Evolutionary conservation across 2,888 invertebrate genomes (phyloP), one percentile per base, ranked within the genome.

Genomic region (Ethmia dodecea): DNA sequence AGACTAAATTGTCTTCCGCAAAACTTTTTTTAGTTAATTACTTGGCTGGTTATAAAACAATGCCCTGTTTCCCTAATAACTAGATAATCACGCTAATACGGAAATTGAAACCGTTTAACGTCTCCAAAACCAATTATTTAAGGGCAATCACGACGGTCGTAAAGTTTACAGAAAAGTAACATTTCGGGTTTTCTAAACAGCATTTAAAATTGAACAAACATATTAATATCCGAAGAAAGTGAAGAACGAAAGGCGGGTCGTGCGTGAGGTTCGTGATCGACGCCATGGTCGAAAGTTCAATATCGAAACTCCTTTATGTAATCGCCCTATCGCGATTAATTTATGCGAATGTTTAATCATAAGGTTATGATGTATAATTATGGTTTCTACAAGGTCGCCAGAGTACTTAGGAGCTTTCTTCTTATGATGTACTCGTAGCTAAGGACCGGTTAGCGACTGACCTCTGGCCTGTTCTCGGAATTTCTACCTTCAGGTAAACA

Each of bases 271-370:
- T 12, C 25, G 2, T 27, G 26, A 30, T 35, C 29, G 35, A 18
- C 5, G 12, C n/a, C 25, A 3, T 27, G 26, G 35, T 35, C 29
- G 35, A 36, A 24, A 36, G 31, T 36, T 32, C 36, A 36, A 35
- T 35, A 41, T 35, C 11, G 11, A 4, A 32, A 37, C 35, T 34
- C 28, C 26, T 26, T 26, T 26, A 25, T 12, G 22, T 13, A 31
- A 22, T 11, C 22, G n/a, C n/a, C 3, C n/a, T n/a, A 9, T 22
- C 22, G 8, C 8, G n/a, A 22, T 2, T 20, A 20, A n/a, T 20
- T 9, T 20, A 9, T 4, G n/a, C 3, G 20, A 20, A 20, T 5
- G 3, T 20, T 20, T 20, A 5, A 2, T 9, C 9, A 22, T 22
- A 8, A 1, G 4, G n/a, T 3, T 22, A n/a, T 3, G 8, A 5